phyloP scores from a whole-genome alignment of 1,140 invertebrate species.

The Cydia strobilella region DNA sequence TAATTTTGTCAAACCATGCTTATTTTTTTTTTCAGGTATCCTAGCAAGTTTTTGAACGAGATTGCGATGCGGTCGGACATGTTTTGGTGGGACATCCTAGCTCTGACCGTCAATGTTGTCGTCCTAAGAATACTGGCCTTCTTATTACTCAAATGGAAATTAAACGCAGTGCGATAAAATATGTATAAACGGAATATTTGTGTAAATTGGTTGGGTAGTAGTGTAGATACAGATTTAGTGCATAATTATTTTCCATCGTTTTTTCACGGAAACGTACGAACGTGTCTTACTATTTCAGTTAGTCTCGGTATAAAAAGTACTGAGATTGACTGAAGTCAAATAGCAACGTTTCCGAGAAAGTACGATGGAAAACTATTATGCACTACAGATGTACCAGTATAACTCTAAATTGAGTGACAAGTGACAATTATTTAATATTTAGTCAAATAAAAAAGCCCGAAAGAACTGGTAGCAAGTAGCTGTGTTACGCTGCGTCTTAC shows the following conservation, averaged over 20 bases:
- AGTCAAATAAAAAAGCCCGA: neutral
- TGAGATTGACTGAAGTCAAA: no score
- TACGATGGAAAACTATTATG: no score
- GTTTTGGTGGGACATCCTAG: constrained; percentile 91
- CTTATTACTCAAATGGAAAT: constrained; percentile 89
- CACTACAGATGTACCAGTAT: neutral
- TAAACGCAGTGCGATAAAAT: constrained; percentile 84
- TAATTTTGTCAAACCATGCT: no score
- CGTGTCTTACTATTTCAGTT: no score
- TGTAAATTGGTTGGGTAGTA: neutral
- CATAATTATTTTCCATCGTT: no score
- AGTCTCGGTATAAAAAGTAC: no score
- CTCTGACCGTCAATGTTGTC: constrained; percentile 86
- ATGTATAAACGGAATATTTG: neutral
- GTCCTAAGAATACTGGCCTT: constrained; percentile 88
- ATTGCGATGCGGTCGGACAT: constrained; percentile 89
- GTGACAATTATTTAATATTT: constrained; percentile 2
- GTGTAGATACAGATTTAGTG: no score
- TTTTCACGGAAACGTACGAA: no score
- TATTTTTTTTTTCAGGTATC: constrained; percentile 81
- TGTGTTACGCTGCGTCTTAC: no score
- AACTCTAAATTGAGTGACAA: neutral
- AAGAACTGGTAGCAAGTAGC: constrained; percentile 3
- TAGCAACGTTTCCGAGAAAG: no score
- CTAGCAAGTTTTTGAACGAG: constrained; percentile 87